Percentiles rank a stretch among this genome's conserved stretches.
phyloP scores from a whole-genome alignment of 2,113 vertebrate genomes.

The Tringa solitaria region DNA sequence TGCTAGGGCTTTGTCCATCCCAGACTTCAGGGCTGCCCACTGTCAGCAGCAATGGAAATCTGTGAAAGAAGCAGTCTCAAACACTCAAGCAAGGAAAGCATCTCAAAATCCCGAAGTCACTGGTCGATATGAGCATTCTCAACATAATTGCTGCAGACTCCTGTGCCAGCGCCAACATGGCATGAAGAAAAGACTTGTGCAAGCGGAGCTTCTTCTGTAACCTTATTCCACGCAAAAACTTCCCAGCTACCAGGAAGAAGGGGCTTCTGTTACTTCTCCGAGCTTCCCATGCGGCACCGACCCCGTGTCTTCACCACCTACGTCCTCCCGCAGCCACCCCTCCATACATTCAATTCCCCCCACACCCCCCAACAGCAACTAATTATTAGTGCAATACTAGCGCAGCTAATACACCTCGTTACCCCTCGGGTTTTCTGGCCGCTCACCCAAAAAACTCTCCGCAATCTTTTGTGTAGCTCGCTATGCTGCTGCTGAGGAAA shows the following conservation, averaged over 20 bases:
- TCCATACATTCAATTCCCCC: not conserved
- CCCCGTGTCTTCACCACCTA: not conserved
- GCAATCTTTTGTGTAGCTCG: not conserved
- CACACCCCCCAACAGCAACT: too few relatives aligned
- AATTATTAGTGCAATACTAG: too few relatives aligned
- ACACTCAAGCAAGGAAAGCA: not conserved
- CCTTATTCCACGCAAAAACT: conserved; percentile 14
- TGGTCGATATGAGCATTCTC: not conserved
- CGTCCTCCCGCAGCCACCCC: not conserved
- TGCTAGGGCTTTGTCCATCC: not conserved
- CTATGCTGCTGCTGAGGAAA: not conserved
- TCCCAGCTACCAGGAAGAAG: not conserved
- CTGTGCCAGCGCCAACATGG: not conserved
- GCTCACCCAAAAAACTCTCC: not conserved
- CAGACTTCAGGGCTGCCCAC: not conserved
- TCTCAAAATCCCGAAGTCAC: not conserved
- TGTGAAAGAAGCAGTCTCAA: not conserved
- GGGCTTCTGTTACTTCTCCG: not conserved
- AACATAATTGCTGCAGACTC: not conserved
- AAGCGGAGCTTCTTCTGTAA: conserved; percentile 2
- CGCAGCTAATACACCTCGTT: not conserved
- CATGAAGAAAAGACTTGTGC: not conserved
- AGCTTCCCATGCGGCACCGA: not conserved
- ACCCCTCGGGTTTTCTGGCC: not conserved
- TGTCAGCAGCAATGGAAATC: not conserved